A percentile compares a stretch with the other conserved stretches of the same genome.
phyloP scores from a whole-genome alignment of 2,888 invertebrate species.

The Drosophila leonis region DNA sequence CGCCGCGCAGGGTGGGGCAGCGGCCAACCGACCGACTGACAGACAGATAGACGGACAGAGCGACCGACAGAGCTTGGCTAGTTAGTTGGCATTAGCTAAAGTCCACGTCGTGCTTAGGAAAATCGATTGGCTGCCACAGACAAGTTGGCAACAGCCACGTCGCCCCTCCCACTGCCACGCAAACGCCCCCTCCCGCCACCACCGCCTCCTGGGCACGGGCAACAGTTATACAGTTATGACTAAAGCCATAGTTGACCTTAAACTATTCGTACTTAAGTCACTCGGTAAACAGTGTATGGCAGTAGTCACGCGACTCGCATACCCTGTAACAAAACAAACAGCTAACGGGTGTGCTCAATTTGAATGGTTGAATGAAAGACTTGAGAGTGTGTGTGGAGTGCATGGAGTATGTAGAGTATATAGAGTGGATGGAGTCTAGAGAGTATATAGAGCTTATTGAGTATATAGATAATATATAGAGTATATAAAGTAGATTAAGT shows the following conservation, averaged over 20 bases:
- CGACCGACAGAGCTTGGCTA: conserved; percentile 34
- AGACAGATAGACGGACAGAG: conserved; percentile 10
- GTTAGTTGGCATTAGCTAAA: conserved; percentile 58
- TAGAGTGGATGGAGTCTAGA: background rate
- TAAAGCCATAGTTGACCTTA: conserved; percentile 53
- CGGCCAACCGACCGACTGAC: background rate
- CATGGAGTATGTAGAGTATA: background rate
- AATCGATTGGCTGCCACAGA: conserved; percentile 65
- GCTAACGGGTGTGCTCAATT: background rate
- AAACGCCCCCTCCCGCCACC: conserved; percentile 1
- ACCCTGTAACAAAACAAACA: conserved; percentile 25
- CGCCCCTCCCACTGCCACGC: background rate
- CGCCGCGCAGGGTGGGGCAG: background rate
- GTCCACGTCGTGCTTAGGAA: conserved; percentile 50
- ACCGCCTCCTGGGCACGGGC: conserved; percentile 36
- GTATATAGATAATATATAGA: background rate
- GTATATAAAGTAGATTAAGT: background rate
- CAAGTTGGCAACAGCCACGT: conserved; percentile 62
- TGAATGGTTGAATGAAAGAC: background rate
- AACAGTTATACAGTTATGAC: conserved; percentile 61
- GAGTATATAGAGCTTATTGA: background rate
- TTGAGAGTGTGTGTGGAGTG: background rate
- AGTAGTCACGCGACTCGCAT: conserved; percentile 52
- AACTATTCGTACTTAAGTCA: conserved; percentile 54
- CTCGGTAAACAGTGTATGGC: conserved; percentile 50